Percentiles rank a stretch among this genome's conserved stretches.
Evolutionary conservation across 2,888 invertebrate species (phyloP).

Genomic region (Rhynchonema sp.): DNA sequence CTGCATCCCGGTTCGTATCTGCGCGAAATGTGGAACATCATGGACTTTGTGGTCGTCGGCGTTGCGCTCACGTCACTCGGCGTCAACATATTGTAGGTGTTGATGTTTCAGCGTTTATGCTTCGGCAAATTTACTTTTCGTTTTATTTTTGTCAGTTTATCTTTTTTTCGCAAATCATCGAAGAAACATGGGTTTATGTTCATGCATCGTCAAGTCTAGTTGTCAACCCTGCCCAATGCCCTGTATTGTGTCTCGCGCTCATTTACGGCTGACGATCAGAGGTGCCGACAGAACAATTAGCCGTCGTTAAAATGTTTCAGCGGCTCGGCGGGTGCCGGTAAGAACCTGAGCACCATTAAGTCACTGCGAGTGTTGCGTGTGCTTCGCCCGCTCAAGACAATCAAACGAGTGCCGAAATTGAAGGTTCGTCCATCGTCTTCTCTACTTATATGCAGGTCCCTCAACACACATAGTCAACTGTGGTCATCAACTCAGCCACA

Average conservation of each 20-base stretch:
- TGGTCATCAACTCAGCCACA: too few species aligned
- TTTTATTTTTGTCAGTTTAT: constrained; percentile 36
- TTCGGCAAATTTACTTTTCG: not conserved
- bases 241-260: too few species aligned
- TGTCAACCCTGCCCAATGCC: too few species aligned
- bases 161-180: too few species aligned
- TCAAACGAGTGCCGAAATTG: constrained; percentile 97
- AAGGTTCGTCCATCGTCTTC: too few species aligned
- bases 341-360: constrained; percentile 95
- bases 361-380: constrained; percentile 94
- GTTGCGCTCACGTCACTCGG: constrained; percentile 94
- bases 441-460: too few species aligned
- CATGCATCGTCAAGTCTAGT: too few species aligned
- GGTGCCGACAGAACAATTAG: too few species aligned
- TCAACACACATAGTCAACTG: too few species aligned
- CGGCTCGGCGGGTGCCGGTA: constrained; percentile 12
- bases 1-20: constrained; percentile 92
- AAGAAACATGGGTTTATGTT: too few species aligned
- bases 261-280: too few species aligned
- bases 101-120: not conserved
- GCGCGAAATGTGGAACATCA: constrained; percentile 95
- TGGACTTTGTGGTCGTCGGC: constrained; percentile 95
- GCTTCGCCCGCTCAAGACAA: constrained; percentile 96
- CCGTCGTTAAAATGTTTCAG: constrained; percentile 41
- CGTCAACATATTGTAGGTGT: constrained; percentile 9